These are phyloP conservation scores for Gallinago nigripennis DNA, from an alignment of 2,797 vertebrate species.

Conservation along the genomic window DNA sequence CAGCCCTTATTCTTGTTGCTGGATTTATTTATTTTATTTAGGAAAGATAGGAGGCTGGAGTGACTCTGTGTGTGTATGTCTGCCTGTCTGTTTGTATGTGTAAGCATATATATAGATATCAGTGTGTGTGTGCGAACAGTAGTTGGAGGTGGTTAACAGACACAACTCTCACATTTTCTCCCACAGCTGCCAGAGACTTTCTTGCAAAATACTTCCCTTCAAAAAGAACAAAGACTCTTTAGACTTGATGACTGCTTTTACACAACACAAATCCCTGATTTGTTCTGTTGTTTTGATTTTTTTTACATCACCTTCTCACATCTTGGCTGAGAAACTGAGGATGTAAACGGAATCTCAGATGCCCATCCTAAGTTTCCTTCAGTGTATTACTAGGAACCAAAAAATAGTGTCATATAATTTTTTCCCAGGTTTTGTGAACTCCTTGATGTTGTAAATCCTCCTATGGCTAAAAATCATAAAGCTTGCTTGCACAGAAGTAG, in stretches of 20 bases:
- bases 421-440: background rate
- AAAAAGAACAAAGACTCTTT: background rate
- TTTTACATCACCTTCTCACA: background rate
- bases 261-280: background rate
- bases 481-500: background rate
- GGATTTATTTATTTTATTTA: background rate
- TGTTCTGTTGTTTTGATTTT: background rate
- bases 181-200: background rate
- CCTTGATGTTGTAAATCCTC: background rate
- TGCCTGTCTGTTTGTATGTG: background rate
- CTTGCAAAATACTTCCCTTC: background rate
- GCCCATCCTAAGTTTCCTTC: background rate
- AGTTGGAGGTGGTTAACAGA: background rate
- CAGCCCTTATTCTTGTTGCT: background rate
- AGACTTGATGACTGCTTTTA: background rate
- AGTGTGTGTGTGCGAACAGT: background rate
- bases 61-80: accelerated
- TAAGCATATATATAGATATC: background rate
- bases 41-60: background rate
- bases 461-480: background rate
- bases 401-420: background rate
- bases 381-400: background rate
- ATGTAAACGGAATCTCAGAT: background rate
- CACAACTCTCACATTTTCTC: background rate
- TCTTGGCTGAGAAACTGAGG: background rate